Evolutionary conservation across 2,888 invertebrate genomes (phyloP), one percentile per base, ranked within the genome.

Genomic region (Nomada goodeniana): DNA sequence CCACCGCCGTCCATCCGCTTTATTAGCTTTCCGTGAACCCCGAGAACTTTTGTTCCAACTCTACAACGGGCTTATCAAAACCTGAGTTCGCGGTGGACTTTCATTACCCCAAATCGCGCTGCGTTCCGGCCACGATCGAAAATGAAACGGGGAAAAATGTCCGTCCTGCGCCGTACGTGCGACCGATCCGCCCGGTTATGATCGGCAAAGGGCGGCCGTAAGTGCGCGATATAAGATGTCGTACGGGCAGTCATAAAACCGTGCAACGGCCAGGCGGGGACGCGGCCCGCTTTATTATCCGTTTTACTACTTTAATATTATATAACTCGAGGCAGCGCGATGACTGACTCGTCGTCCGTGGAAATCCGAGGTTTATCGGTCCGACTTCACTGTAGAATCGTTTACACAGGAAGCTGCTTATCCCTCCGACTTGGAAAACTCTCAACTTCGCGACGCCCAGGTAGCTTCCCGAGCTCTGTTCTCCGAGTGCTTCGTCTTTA

Each of bases 261-360:
- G 15, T 15, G 36, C 36, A 80, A 76, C 83, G 79, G 82, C 82
- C 87, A 86, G 80, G 79, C 73, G 83, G 79, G 61, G 73, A 75
- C 87, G 82, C 84, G 85, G 85, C 80, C 82, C 86, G 74, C 87
- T 91, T 91, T 91, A 91, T 91, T 89, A 89, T 91, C 88, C 84
- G 80, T 83, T 89, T 90, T 90, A 91, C 86, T 91, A 84, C 91
- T 87, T 87, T 86, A 84, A 88, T 89, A 89, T 86, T 89, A 88
- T 91, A 89, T 89, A 90, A 89, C 84, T 78, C 73, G 83, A 82
- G 67, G 76, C 59, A 36, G 47, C 50, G 59, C 59, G 67, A 74
- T 78, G 86, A 86, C 89, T 70, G 76, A 77, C 79, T 80, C 76
- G 76, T 82, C 50, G 69, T 73, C 64, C 67, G 59, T 60, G 72